Conservation (phyloP, 2,797 vertebrate species). For the Nannoperca obscura region DNA sequence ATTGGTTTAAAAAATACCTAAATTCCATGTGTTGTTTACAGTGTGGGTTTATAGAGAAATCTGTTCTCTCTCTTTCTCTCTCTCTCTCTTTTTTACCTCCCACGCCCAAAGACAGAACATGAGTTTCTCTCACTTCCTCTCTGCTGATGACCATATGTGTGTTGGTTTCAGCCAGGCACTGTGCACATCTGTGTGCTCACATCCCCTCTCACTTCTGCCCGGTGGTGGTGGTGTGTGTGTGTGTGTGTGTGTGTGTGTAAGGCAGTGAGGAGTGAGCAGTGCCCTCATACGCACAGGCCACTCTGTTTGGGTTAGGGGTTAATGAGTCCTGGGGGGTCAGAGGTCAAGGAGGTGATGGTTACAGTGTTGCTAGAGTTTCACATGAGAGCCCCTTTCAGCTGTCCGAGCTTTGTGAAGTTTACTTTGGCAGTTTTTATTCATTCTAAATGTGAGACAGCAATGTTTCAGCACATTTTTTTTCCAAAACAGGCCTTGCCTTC, state of each 20-base stretch:
- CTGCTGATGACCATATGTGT: slow-evolving; percentile 83
- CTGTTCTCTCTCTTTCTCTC: slow-evolving; percentile 15
- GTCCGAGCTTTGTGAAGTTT: slow-evolving; percentile 45
- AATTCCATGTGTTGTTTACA: slow-evolving; percentile 25
- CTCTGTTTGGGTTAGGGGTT: slow-evolving; percentile 43
- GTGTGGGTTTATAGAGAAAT: slow-evolving; percentile 56
- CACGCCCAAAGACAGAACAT: slow-evolving; percentile 65
- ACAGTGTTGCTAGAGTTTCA: slow-evolving; percentile 70
- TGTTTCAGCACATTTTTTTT: slow-evolving; percentile 35
- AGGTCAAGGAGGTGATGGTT: slow-evolving; percentile 58
- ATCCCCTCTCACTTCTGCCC: slow-evolving; percentile 86
- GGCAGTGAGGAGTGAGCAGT: slow-evolving; percentile 19
- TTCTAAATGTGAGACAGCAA: slow-evolving; percentile 33
- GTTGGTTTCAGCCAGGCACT: slow-evolving; percentile 79
- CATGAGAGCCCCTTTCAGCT: slow-evolving; percentile 56
- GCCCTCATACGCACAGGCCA: slow-evolving; percentile 30
- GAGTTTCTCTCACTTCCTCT: slow-evolving; percentile 86
- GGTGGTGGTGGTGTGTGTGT: slow-evolving; percentile 6
- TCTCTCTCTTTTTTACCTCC: not conserved
- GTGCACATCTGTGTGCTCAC: slow-evolving; percentile 85
- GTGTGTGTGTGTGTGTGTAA: slow-evolving; percentile 39
- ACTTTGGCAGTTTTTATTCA: slow-evolving; percentile 44
- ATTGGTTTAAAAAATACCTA: slow-evolving; percentile 40
- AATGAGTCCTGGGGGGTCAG: slow-evolving; percentile 64
- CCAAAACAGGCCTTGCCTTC: not conserved